A percentile compares a stretch with the other conserved stretches of the same genome.
These are phyloP conservation scores for Conus ventricosus DNA, from an alignment of 1,140 invertebrate species.

Conservation along the genomic window DNA sequence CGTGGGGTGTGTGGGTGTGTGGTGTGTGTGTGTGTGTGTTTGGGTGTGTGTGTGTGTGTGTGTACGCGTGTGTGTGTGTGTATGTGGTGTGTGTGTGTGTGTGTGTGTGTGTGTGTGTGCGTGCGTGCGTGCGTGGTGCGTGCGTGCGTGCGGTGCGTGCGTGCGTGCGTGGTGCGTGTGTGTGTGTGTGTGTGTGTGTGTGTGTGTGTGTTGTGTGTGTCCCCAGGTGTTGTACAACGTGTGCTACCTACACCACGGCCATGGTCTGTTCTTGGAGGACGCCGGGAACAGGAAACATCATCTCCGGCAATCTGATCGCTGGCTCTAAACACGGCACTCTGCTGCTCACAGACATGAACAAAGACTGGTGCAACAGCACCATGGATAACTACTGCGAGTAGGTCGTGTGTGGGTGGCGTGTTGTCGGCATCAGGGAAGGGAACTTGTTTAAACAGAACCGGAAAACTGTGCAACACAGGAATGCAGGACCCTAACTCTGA, in stretches of 20 bases:
- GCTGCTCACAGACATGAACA: conserved; percentile 21
- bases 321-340: conserved; percentile 39
- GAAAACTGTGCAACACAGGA: background rate
- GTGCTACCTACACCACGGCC: conserved; percentile 56
- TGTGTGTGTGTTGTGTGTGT: background rate
- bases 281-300: conserved; percentile 56
- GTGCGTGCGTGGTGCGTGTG: no score
- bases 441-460: background rate
- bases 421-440: background rate
- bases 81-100: no score
- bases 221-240: conserved; percentile 56
- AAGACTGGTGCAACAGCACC: conserved; percentile 15
- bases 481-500: background rate
- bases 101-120: no score
- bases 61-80: no score
- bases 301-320: conserved; percentile 58
- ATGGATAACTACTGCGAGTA: background rate
- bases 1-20: no score
- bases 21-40: no score
- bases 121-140: no score
- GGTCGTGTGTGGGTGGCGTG: background rate
- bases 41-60: no score
- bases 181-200: no score
- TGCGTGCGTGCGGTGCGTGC: no score
- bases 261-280: conserved; percentile 66